Percentiles rank a stretch among this genome's conserved stretches.
Conservation (phyloP, 2,888 invertebrate species). For the Ectobius pallidus region DNA sequence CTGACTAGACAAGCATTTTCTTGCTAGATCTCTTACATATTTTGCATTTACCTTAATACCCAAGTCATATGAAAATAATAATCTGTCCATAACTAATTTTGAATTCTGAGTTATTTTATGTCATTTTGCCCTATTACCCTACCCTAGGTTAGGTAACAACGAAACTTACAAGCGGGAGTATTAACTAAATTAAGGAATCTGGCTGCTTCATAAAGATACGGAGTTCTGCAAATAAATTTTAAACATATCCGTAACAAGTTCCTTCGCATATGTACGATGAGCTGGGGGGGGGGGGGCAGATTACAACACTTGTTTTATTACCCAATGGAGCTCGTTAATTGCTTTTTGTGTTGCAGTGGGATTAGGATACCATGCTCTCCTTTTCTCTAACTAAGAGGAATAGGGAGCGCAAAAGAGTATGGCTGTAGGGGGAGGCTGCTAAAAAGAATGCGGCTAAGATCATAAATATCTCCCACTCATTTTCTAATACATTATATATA, state of each 20-base stretch:
- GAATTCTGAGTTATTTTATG: too few relatives aligned
- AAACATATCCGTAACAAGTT: constrained; percentile 27
- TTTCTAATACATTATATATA: too few relatives aligned
- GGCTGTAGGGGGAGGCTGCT: constrained; percentile 14
- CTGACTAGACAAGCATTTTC: too few relatives aligned
- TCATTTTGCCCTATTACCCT: too few relatives aligned
- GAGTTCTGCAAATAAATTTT: constrained; percentile 22
- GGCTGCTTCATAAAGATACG: constrained; percentile 18
- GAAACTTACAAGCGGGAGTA: constrained; percentile 22
- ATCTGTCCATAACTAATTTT: too few relatives aligned
- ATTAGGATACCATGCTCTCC: constrained; percentile 23
- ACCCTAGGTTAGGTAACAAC: too few relatives aligned
- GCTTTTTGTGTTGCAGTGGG: constrained; percentile 36
- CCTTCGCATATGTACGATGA: neutral
- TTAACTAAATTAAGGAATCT: constrained; percentile 30
- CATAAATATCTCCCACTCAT: constrained; percentile 33
- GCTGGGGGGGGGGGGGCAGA: neutral
- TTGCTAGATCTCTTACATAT: too few relatives aligned
- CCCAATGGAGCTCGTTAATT: constrained; percentile 31
- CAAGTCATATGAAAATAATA: too few relatives aligned
- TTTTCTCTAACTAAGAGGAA: constrained; percentile 23
- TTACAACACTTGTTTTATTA: constrained; percentile 34
- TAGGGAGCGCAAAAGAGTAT: neutral
- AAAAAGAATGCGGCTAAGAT: constrained; percentile 28
- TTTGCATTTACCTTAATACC: too few relatives aligned